Conservation (phyloP, 2,888 invertebrate genomes). For the Hypomecis atomaria region DNA sequence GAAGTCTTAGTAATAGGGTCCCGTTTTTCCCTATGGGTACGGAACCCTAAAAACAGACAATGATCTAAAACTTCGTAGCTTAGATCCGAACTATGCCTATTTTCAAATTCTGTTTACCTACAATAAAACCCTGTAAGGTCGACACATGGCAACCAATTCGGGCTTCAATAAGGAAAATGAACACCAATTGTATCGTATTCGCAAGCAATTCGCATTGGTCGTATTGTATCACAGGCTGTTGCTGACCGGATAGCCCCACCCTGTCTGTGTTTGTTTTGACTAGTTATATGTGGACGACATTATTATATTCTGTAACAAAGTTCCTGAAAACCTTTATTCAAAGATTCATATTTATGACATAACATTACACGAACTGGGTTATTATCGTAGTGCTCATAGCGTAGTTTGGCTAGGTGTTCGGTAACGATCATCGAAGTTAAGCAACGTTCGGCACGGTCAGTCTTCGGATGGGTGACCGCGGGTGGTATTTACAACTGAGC, state of each 20-base stretch:
- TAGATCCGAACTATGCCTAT: background rate
- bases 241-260: constrained; percentile 33
- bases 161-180: constrained; percentile 24
- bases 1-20: no score
- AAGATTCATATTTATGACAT: no score
- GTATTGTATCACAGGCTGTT: constrained; percentile 20
- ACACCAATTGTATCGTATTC: constrained; percentile 9
- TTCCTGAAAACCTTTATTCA: background rate
- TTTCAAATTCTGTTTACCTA: background rate
- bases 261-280: constrained; percentile 26
- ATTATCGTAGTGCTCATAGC: no score
- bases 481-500: no score
- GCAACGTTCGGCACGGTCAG: no score
- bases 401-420: no score
- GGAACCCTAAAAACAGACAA: no score
- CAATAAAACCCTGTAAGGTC: background rate
- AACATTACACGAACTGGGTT: no score
- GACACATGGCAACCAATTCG: background rate
- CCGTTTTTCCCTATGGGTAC: no score
- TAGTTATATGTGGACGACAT: constrained; percentile 13
- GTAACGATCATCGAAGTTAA: no score
- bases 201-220: constrained; percentile 16
- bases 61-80: background rate
- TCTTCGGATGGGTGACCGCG: no score
- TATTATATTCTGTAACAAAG: background rate